These are phyloP conservation scores for Brachypteracias leptosomus DNA, from an alignment of 2,113 vertebrate genomes.

Conservation along the genomic window DNA sequence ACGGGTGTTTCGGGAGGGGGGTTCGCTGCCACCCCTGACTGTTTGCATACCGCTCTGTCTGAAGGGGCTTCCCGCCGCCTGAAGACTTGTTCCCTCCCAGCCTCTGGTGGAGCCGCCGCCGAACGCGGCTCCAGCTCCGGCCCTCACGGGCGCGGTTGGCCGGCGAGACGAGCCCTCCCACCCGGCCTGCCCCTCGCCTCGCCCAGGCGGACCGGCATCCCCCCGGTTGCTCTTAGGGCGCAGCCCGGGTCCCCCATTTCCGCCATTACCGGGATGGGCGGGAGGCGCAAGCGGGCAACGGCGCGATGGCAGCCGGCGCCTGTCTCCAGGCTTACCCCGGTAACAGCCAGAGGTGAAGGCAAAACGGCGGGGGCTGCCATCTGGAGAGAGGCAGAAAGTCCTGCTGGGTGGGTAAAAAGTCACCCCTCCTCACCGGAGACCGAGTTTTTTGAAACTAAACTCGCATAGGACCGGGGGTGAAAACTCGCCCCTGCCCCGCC, in stretches of 20 bases:
- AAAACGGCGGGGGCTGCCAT: background rate
- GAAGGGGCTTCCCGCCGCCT: background rate
- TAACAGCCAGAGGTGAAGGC: background rate
- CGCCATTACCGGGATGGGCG: background rate
- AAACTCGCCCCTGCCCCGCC: background rate
- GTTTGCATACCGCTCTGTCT: background rate
- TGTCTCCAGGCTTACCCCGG: background rate
- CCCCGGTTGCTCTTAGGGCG: background rate
- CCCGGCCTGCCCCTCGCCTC: background rate
- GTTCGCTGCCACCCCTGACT: background rate
- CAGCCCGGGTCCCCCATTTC: background rate
- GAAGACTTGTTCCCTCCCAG: background rate
- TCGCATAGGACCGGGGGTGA: background rate
- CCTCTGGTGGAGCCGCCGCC: background rate
- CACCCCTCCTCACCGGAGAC: background rate
- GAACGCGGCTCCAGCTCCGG: too few species aligned
- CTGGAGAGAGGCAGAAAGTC: background rate
- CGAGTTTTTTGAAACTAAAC: background rate
- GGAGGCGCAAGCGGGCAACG: background rate
- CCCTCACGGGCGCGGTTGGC: too few species aligned
- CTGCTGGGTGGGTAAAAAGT: background rate
- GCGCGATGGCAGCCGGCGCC: background rate
- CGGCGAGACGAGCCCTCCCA: background rate
- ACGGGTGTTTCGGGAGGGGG: background rate
- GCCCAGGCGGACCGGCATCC: background rate